Base-by-base conservation (phyloP, 2,797 vertebrate genomes). In the Etheostoma nigrum region DNA sequence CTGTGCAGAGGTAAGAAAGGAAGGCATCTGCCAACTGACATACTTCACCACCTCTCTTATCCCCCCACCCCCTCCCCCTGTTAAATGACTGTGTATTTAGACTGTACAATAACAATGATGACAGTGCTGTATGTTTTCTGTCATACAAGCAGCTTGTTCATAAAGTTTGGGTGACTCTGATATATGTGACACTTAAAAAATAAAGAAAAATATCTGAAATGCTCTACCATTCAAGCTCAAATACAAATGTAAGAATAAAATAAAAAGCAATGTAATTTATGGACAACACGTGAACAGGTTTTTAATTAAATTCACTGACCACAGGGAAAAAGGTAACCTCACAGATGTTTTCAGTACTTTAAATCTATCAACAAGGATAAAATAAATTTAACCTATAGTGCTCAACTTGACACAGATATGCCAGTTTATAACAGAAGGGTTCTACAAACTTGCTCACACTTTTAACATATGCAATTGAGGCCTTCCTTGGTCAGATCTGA, bases 1-100 rank as follows among this genome's bases (percentile, higher is more conserved):
- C 54, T 58, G 58, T 63, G 19, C 54, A 74, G 74, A 76, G 83
- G 85, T 87, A 79, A 81, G 77, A 82, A 82, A 64, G 55, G 19
- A 67, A 53, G 51, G 47, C 63, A 49, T 70, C 73, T 75, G 67
- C n/a, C 42, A 55, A 16, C 52, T 67, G 49, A 64, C 67, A 63
- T 51, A 63, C 59, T 59, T 9, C 72, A 74, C 67, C 45, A 11
- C 53, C 63, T 68, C 58, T 15, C 27, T 64, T 2, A 52, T 70
- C 61, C 48, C 65, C 62, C 74, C 54, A 45, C 69, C 72, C 36
- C 65, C 62, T 76, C 58, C 52, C 69, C 72, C 42, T 77, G 61
- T 42, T 79, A 54, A 83, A 78, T 69, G 74, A 76, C 53, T 55
- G 79, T 70, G 63, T 23, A 70, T 42, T 27, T 30, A 58, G 77